Base-by-base conservation (phyloP, 2,888 invertebrate genomes). In the Vannuccia rotundouncinata region DNA sequence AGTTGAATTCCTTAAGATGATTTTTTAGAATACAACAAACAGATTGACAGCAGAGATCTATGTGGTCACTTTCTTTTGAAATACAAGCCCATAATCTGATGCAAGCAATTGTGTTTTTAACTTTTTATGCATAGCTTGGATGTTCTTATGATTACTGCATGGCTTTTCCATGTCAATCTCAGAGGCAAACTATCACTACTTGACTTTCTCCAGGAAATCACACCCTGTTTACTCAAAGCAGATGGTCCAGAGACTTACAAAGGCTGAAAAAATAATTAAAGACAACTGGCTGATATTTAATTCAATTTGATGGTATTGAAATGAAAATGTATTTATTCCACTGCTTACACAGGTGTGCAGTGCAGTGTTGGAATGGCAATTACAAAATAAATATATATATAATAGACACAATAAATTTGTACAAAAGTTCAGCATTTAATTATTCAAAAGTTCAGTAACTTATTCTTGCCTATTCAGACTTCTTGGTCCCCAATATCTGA, bases 171-270 rank as follows among this genome's bases (percentile, higher is more conserved):
- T 66, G 66, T 66, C 66, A 66, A 66, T 66, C 22, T 13, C 66
- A 27, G 66, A 66, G 66, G 66, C 66, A 66, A n/a, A 66, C 66
- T 66, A 66, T 66, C 66, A 66, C 66, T 22, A 5, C 66, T 66
- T 66, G 66, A 66, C 25, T 66, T 66, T 66, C 66, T n/a, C 66
- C 25, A 27, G 2, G 66, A 66, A 66, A 66, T 66, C 22, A 45
- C 5, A 66, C 66, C 2, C 25, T 66, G 66, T 66, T 27, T 66
- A 66, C 66, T 66, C 25, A 66, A 66, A 5, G 66, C 5, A 27
- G 66, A 66, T 66, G 66, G 22, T 22, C 66, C 66, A 66, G 66
- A 66, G 66, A 66, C 22, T 66, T 17, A 27, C 25, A 17, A 66
- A 5, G 66, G 66, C 25, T 2, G 22, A 66, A 17, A 66, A 66